Conservation (phyloP, 2,113 vertebrate genomes). For the Gopherus evgoodei region DNA sequence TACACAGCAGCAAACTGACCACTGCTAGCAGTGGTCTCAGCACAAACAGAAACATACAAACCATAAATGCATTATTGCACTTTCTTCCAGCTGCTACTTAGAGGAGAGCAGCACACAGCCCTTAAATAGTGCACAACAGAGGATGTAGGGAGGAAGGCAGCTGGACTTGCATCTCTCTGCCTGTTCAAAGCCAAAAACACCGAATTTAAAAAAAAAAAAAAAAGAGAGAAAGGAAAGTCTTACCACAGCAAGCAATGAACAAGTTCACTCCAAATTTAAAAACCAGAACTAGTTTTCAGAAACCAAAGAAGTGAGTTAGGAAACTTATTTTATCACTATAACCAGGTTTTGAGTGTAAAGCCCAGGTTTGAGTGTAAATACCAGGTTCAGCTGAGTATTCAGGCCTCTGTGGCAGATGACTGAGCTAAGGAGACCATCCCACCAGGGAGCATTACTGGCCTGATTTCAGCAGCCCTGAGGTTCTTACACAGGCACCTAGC, state of each 20-base stretch:
- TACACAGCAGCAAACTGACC: background rate
- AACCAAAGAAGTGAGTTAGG: background rate
- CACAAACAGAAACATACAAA: background rate
- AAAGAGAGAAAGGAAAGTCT: background rate
- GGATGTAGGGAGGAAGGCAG: background rate
- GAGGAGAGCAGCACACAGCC: background rate
- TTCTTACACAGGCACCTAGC: background rate
- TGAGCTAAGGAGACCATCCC: background rate
- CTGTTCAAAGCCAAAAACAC: background rate
- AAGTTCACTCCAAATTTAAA: too few relatives aligned
- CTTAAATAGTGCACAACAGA: background rate
- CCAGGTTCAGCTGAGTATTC: background rate
- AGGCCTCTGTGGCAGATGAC: background rate
- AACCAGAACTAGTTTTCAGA: background rate
- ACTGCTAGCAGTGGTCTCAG: background rate
- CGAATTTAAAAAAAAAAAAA: too few relatives aligned
- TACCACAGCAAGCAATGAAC: background rate
- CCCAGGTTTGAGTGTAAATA: too few relatives aligned
- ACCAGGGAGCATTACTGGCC: too few relatives aligned
- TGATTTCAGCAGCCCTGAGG: background rate
- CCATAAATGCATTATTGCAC: background rate
- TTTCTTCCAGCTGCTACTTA: background rate
- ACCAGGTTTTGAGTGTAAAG: background rate
- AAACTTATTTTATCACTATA: background rate
- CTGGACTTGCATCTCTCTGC: background rate